phyloP scores from a whole-genome alignment of 2,113 vertebrate genomes.

The Hoplias malabaricus region DNA sequence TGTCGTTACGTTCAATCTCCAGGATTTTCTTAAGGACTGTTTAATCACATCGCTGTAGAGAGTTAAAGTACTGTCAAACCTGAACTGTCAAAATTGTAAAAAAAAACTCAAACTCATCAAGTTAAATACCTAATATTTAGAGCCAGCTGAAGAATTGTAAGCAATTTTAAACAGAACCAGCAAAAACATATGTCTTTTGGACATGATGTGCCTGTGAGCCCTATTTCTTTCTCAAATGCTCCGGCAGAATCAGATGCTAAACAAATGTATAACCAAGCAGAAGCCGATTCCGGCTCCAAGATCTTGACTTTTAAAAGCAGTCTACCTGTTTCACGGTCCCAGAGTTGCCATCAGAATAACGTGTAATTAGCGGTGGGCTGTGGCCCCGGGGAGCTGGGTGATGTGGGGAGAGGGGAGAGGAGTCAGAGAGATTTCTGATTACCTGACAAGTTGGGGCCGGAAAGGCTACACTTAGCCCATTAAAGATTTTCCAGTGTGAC shows the following conservation, averaged over 20 bases:
- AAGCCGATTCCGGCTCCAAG: slow-evolving; percentile 60
- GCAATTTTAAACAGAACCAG: not conserved
- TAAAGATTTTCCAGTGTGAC: slow-evolving; percentile 97
- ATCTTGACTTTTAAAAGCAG: slow-evolving; percentile 78
- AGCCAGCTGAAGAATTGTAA: too few species aligned
- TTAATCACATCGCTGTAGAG: too few species aligned
- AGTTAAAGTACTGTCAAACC: too few species aligned
- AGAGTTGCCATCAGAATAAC: slow-evolving; percentile 84
- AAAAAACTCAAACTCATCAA: too few species aligned
- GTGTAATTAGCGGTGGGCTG: slow-evolving; percentile 91
- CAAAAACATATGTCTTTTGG: not conserved
- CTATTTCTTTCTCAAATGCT: not conserved
- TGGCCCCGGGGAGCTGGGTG: slow-evolving; percentile 82
- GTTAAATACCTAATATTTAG: too few species aligned
- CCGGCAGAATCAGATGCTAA: slow-evolving; percentile 27
- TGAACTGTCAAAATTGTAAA: too few species aligned
- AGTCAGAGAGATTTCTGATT: slow-evolving; percentile 89
- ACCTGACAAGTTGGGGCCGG: slow-evolving; percentile 97
- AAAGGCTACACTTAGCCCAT: slow-evolving; percentile 99
- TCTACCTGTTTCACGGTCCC: slow-evolving; percentile 79
- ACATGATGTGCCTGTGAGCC: not conserved
- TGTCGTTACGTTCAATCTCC: too few species aligned
- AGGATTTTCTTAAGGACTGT: too few species aligned
- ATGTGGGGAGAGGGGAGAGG: slow-evolving; percentile 59
- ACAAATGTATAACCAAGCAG: slow-evolving; percentile 55